Base-by-base conservation (phyloP, 2,888 invertebrate genomes). In the Podabrus alpinus region DNA sequence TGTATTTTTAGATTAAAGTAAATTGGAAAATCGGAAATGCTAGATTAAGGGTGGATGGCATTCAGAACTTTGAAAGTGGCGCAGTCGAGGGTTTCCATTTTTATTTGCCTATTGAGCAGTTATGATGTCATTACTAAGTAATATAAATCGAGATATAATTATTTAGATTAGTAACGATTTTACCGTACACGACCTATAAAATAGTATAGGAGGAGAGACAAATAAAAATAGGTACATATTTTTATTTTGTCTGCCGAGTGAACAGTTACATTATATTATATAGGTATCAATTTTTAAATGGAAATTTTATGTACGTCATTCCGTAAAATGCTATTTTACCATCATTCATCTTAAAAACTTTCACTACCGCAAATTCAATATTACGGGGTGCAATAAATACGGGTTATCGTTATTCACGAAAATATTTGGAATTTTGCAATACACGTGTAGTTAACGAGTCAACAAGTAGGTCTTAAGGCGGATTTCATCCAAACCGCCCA, bases 401-500 rank as follows among this genome's bases (percentile, higher is more conserved):
- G 62, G 62, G 62, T 64, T 19, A 64, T 64, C 21, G 19, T 13
- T 62, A 19, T 62, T 62, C 62, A 13, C 17, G 19, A 16, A 64
- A 64, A 64, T 64, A 64, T 64, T 64, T 16, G 19, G 62, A 64
- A 64, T 19, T 16, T 64, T 64, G 62, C 62, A 64, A 64, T 64
- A 64, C 62, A 64, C 62, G 62, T 64, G 62, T 64, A 21, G 62
- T 64, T 64, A 60, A 70, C 75, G 72, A 69, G 67, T 66, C 68
- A 66, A 62, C 25, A 77, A 77, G 77, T 77, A 77, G 77, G 77
- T 75, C 75, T 75, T 69, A 24, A 75, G 69, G 75, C 77, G 77
- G 77, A 77, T 73, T 66, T 77, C 73, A 73, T 66, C 73, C 77
- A 77, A 69, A 76, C 76, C 70, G 68, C 75, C 73, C 67, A 75